A percentile compares a stretch with the other conserved stretches of the same genome.
These are phyloP conservation scores for Capreolus pygargus DNA, from an alignment of 2,113 vertebrate genomes.

Conservation along the genomic window DNA sequence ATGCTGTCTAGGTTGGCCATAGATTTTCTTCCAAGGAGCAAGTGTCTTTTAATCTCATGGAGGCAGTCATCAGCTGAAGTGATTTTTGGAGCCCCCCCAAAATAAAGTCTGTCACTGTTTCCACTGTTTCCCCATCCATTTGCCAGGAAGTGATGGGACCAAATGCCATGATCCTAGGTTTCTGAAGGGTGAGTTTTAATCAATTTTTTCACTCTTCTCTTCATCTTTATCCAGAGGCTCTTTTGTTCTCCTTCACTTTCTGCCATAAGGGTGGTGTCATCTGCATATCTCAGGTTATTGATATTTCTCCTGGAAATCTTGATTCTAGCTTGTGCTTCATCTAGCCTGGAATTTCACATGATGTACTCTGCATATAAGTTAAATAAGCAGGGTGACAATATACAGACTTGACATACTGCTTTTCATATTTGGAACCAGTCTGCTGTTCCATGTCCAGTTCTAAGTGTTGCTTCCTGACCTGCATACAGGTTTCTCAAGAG, in stretches of 20 bases:
- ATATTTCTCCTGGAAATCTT: neutral
- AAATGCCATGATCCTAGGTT: neutral
- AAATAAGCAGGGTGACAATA: neutral
- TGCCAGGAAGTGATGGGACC: neutral
- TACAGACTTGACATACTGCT: accelerated
- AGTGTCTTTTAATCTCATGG: neutral
- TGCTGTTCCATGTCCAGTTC: neutral
- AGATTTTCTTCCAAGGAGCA: neutral
- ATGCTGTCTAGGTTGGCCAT: neutral
- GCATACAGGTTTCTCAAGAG: neutral
- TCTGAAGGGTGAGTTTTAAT: neutral
- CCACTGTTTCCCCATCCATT: neutral
- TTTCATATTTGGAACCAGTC: neutral
- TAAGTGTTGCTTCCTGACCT: neutral
- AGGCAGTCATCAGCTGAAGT: neutral
- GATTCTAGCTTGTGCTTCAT: neutral
- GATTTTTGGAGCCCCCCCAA: neutral
- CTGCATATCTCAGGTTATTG: neutral
- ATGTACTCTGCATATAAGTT: neutral
- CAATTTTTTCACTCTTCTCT: neutral
- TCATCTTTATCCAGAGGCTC: neutral
- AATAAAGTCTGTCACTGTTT: neutral
- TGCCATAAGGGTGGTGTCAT: neutral
- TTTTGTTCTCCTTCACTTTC: neutral
- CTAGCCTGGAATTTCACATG: neutral